These are phyloP conservation scores for Radopholus similis DNA, from an alignment of 1,140 invertebrate species.

Conservation along the genomic window DNA sequence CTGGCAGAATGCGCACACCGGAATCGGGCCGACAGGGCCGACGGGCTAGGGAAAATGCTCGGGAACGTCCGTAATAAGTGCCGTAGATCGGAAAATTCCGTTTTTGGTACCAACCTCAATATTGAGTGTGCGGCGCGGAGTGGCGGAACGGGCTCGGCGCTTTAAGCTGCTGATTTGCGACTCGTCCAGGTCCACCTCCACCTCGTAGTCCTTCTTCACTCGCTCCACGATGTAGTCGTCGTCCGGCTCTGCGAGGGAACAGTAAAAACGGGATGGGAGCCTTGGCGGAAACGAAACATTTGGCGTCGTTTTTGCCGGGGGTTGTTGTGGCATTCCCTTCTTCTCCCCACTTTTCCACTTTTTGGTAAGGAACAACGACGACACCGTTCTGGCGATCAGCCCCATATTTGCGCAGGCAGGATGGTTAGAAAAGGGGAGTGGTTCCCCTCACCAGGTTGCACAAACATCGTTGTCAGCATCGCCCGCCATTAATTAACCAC, in stretches of 20 bases:
- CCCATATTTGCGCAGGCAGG: too few relatives aligned
- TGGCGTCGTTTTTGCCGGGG: too few relatives aligned
- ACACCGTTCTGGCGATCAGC: too few relatives aligned
- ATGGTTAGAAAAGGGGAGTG: too few relatives aligned
- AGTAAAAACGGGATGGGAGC: conserved; percentile 23
- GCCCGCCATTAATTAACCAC: too few relatives aligned
- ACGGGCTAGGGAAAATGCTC: conserved; percentile 30
- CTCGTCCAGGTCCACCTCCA: conserved; percentile 54
- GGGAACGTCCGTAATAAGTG: background rate
- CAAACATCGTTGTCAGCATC: too few relatives aligned
- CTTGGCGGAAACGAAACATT: too few relatives aligned
- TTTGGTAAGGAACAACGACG: too few relatives aligned
- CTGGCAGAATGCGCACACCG: conserved; percentile 56
- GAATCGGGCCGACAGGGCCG: conserved; percentile 34
- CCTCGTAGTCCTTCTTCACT: conserved; percentile 55
- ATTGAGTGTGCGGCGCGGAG: conserved; percentile 55
- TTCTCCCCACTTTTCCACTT: background rate
- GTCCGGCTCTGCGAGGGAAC: too few relatives aligned
- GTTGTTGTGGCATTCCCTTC: background rate
- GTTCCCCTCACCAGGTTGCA: too few relatives aligned
- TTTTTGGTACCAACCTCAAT: conserved; percentile 42
- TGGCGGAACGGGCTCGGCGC: conserved; percentile 54
- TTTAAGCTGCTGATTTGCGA: conserved; percentile 54
- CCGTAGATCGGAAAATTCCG: too few relatives aligned
- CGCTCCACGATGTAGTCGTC: conserved; percentile 53